Evolutionary conservation across 2,888 invertebrate genomes (phyloP), one percentile per base, ranked within the genome.

Genomic region (Acanthosepion pharaonis): DNA sequence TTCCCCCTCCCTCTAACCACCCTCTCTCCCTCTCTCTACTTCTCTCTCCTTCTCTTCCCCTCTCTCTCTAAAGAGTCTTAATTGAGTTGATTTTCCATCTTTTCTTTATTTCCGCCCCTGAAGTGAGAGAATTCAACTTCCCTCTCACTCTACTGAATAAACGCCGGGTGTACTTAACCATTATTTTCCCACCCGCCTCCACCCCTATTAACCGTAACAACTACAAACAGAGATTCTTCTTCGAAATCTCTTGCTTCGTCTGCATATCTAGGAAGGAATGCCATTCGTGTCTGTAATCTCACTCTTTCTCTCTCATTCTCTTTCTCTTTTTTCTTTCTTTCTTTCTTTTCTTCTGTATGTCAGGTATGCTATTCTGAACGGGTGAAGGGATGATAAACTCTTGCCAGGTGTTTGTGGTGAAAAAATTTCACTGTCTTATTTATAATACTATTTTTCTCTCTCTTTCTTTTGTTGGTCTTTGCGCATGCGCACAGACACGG

Each of bases 341-440:
- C 15, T 33, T 18, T 15, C n/a, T 78, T 18, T n/a, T 33, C 33
- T 1, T 78, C 28, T 78, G 28, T 78, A n/a, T 33, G 78, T n/a
- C 78, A 33, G 78, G 78, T 78, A 78, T 78, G 78, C 15, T 33
- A 78, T 78, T 78, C 78, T 78, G 78, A 33, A 78, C 78, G 15
- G n/a, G 78, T 78, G 78, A 78, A 78, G n/a, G 78, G n/a, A 78
- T 78, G 78, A 78, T 78, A 78, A 78, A 78, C 78, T 78, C 33
- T 78, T 78, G 78, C 78, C 78, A 78, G 78, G 78, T 78, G 78
- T 78, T 78, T 18, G n/a, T n/a, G n/a, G n/a, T n/a, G n/a, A n/a
- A 18, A 28, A 33, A 78, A 78, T 78, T 2, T 78, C n/a, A 78
- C 78, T 78, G 78, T 11, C 78, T 78, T 78, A 78, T 78, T n/a